phyloP scores from a whole-genome alignment of 2,113 vertebrate species.

The Alexandromys fortis region DNA sequence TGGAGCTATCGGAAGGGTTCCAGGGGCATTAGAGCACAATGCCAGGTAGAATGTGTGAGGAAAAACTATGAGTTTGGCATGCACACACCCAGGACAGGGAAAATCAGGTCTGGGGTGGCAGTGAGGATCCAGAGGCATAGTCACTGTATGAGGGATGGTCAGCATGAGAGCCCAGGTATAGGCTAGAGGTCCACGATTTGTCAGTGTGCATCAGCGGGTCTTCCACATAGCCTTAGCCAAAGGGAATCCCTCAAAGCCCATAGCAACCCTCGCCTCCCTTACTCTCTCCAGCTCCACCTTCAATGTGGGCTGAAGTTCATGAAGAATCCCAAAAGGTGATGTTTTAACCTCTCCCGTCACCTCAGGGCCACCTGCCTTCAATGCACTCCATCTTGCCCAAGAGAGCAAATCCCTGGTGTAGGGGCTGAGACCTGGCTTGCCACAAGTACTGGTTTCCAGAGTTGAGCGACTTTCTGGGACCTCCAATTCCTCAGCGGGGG shows the following conservation, averaged over 20 bases:
- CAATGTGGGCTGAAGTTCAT: not conserved
- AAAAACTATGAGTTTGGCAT: not conserved
- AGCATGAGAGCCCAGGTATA: not conserved
- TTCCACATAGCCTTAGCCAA: not conserved
- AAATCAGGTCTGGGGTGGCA: not conserved
- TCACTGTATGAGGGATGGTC: fast-evolving
- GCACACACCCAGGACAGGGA: too few species aligned
- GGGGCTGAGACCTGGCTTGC: fast-evolving
- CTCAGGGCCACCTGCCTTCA: not conserved
- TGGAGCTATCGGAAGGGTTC: not conserved
- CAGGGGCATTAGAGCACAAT: not conserved
- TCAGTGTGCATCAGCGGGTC: fast-evolving
- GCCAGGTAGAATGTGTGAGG: not conserved
- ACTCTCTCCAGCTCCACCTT: not conserved
- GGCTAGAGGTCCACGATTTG: not conserved
- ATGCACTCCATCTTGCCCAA: too few species aligned
- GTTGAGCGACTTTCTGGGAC: not conserved
- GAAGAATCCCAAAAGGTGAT: too few species aligned
- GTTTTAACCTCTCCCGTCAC: not conserved
- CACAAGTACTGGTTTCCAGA: not conserved
- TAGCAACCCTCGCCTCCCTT: not conserved
- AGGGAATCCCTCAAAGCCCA: fast-evolving
- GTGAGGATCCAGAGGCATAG: not conserved
- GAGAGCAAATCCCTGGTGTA: not conserved
- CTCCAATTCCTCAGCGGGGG: not conserved